Conservation (phyloP, 2,113 vertebrate species). For the Emydura subglobosa region DNA sequence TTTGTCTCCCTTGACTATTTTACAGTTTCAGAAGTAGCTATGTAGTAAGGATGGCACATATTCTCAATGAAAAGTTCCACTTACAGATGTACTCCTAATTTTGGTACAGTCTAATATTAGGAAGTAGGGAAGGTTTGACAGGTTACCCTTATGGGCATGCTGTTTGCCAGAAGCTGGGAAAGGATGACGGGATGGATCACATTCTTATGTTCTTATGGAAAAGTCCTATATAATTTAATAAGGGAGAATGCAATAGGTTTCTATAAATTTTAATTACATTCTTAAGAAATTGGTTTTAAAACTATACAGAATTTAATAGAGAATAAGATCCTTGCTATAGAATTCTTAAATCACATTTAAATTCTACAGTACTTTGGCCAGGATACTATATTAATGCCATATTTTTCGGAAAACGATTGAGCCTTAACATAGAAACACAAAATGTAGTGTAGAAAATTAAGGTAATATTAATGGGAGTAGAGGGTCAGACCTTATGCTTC, state of each 20-base stretch:
- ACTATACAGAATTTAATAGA: not conserved
- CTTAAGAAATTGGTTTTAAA: not conserved
- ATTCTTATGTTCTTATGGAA: not conserved
- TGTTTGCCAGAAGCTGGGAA: too few species aligned
- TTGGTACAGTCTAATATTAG: not conserved
- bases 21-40: not conserved
- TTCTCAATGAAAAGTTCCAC: not conserved
- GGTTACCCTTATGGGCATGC: not conserved
- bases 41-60: not conserved
- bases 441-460: not conserved
- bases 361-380: not conserved
- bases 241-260: not conserved
- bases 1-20: not conserved
- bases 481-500: not conserved
- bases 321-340: not conserved
- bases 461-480: accelerated
- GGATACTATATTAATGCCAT: not conserved
- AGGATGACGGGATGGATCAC: too few species aligned
- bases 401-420: not conserved
- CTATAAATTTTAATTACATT: not conserved
- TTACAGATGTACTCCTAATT: not conserved
- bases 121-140: not conserved
- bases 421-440: not conserved
- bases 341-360: not conserved
- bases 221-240: not conserved